Evolutionary conservation across 1,140 invertebrate species (phyloP).

Genomic region (Lepidurus packardi): DNA sequence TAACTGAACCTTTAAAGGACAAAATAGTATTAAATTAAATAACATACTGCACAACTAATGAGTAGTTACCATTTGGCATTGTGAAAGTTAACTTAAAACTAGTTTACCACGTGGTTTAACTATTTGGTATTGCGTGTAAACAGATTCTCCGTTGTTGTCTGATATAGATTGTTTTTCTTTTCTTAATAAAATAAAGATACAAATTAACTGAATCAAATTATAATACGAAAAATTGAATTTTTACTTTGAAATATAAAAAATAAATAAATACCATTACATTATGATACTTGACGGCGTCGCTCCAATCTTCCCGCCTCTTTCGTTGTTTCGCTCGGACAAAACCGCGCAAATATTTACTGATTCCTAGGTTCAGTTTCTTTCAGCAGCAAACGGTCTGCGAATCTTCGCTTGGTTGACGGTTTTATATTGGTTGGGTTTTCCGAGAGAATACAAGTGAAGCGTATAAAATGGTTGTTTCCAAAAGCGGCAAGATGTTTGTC

Average conservation of each 20-base stretch:
- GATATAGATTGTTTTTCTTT: neutral
- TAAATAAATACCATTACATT: neutral
- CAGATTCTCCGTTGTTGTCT: neutral
- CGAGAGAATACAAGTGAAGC: too few species aligned
- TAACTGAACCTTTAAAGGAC: neutral
- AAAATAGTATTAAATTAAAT: neutral
- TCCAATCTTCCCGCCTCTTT: neutral
- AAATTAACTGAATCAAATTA: neutral
- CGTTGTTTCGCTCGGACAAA: neutral
- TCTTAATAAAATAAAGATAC: neutral
- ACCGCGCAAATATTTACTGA: neutral
- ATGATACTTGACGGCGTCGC: neutral
- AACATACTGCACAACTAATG: neutral
- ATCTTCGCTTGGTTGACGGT: too few species aligned
- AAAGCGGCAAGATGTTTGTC: conserved; percentile 44
- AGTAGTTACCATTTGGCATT: neutral
- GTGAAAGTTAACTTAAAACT: neutral
- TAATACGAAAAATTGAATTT: neutral
- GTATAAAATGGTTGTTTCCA: conserved; percentile 28
- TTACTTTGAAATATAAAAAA: neutral
- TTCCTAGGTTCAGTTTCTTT: neutral
- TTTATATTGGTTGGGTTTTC: too few species aligned
- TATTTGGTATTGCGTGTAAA: neutral
- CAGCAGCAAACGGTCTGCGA: neutral
- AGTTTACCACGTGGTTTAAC: neutral